phyloP scores from a whole-genome alignment of 1,140 invertebrate species.

The Araneus ventricosus region DNA sequence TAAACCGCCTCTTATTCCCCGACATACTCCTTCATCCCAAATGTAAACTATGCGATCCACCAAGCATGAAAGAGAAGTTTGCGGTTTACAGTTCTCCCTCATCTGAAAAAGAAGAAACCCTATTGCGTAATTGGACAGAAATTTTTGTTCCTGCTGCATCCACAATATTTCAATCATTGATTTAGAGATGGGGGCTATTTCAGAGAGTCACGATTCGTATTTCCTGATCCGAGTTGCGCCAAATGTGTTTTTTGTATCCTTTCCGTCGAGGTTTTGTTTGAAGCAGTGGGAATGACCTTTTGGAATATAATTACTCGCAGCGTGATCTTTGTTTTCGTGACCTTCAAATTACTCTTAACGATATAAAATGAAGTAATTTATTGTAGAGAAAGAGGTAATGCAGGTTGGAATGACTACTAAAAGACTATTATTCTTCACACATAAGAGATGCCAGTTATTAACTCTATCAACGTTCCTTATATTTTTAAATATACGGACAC shows the following conservation, averaged over 20 bases:
- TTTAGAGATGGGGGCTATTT: not conserved
- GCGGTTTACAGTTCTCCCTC: not conserved
- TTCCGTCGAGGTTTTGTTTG: too few relatives aligned
- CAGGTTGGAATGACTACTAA: too few relatives aligned
- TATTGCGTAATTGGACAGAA: constrained; percentile 13
- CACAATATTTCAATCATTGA: constrained; percentile 1
- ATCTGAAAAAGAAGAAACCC: not conserved
- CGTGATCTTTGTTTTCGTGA: not conserved
- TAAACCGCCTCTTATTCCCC: not conserved
- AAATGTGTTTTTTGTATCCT: not conserved
- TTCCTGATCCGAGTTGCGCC: not conserved
- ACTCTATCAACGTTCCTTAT: too few relatives aligned
- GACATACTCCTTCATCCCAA: not conserved
- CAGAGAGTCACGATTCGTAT: not conserved
- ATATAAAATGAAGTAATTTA: not conserved
- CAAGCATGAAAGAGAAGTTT: not conserved
- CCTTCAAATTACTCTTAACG: not conserved
- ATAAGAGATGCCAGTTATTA: too few relatives aligned
- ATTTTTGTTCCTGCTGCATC: not conserved
- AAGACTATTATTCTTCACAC: too few relatives aligned
- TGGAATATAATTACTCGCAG: not conserved
- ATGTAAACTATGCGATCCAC: not conserved
- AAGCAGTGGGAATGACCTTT: not conserved
- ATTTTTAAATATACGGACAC: too few relatives aligned
- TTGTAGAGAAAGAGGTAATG: too few relatives aligned